Percentiles rank a stretch among this genome's conserved stretches.
Evolutionary conservation across 1,140 invertebrate species (phyloP).

Genomic region (Probaryconus sp.): DNA sequence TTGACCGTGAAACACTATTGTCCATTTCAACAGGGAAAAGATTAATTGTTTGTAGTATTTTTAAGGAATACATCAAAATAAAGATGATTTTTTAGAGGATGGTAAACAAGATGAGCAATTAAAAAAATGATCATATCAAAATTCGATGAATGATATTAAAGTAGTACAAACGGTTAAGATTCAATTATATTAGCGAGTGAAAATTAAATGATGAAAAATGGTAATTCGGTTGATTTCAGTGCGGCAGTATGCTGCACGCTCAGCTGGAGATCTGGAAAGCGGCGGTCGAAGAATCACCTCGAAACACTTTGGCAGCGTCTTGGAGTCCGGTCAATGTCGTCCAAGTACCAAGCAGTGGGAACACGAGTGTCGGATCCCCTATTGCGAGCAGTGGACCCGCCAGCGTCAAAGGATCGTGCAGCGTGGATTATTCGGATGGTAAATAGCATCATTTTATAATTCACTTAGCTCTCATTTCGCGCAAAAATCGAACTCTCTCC

Average conservation of each 20-base stretch:
- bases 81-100: too few relatives aligned
- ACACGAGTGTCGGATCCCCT: slow-evolving; percentile 62
- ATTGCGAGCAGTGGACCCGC: slow-evolving; percentile 62
- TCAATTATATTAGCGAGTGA: not conserved
- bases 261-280: slow-evolving; percentile 96
- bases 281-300: slow-evolving; percentile 80
- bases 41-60: too few relatives aligned
- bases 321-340: slow-evolving; percentile 73
- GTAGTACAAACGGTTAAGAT: too few relatives aligned
- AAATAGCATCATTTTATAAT: slow-evolving; percentile 56
- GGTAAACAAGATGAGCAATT: too few relatives aligned
- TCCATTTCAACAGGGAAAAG: too few relatives aligned
- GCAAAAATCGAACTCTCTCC: not conserved
- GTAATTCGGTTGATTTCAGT: slow-evolving; percentile 76
- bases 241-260: slow-evolving; percentile 90
- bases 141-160: not conserved
- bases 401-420: slow-evolving; percentile 71
- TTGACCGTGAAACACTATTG: too few relatives aligned
- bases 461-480: slow-evolving; percentile 10
- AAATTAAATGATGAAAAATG: slow-evolving; percentile 21
- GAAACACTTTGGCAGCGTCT: slow-evolving; percentile 73
- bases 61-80: too few relatives aligned
- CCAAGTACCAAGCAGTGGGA: slow-evolving; percentile 64
- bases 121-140: too few relatives aligned
- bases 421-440: slow-evolving; percentile 81